These are phyloP conservation scores for Sphenopsis melanotis DNA, from an alignment of 2,797 vertebrate genomes.

Conservation along the genomic window DNA sequence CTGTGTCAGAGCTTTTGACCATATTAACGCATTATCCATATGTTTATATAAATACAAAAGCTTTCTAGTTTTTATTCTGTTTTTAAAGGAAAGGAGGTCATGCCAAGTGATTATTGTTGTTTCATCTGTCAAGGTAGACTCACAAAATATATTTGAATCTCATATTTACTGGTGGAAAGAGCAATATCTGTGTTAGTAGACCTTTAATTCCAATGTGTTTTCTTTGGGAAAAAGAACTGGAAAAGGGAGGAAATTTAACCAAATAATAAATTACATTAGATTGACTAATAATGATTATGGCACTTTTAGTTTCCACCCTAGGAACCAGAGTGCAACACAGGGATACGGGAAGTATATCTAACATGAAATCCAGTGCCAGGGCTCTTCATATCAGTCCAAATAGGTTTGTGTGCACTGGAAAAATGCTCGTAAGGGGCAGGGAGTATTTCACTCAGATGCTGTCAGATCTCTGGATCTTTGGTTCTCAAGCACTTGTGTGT, in stretches of 20 bases:
- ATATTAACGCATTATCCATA: background rate
- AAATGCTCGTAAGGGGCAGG: accelerated
- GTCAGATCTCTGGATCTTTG: background rate
- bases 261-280: background rate
- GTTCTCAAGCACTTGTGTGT: background rate
- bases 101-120: background rate
- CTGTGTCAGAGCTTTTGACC: background rate
- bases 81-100: background rate
- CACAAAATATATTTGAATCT: background rate
- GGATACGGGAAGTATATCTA: background rate
- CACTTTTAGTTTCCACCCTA: background rate
- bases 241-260: background rate
- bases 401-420: background rate
- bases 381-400: background rate
- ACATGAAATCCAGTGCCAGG: background rate
- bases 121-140: background rate
- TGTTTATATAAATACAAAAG: background rate
- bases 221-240: background rate
- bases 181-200: background rate
- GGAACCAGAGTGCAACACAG: background rate
- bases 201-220: background rate
- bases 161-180: background rate
- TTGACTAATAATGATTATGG: background rate
- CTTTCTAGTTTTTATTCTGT: background rate
- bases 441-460: background rate